Evolutionary conservation across 2,888 invertebrate species (phyloP), one percentile per base, ranked within the genome.

Genomic region (Ganaspis brasiliensis): DNA sequence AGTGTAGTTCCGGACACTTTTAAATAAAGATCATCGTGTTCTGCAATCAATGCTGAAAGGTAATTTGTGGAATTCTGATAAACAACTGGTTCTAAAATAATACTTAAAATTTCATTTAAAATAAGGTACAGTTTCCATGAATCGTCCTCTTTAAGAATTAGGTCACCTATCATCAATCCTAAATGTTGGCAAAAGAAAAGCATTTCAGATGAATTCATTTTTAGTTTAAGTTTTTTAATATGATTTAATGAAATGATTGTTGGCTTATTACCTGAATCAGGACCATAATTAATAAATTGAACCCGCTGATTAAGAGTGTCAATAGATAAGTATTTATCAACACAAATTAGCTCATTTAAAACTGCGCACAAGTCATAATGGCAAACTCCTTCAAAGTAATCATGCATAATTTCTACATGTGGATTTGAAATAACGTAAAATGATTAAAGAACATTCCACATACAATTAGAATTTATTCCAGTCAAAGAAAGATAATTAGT

Each of bases 331-430:
- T 52, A 75, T 40, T 37, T 21, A 57, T 57, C 24, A 14, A 57
- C 2, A 6, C 26, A 26, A 26, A 57, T 21, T 14, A 57, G 12
- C 19, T 57, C 21, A 57, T 57, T 14, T 57, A 57, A n/a, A 57
- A 57, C 14, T 10, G 57, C 12, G 57, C 49, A n/a, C n/a, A 49
- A 2, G 5, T 49, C 49, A 5, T n/a, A 49, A n/a, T 49, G 49
- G 16, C 49, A 49, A 16, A 81, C 79, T 10, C 79, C 79, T 55
- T 81, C 74, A 6, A 78, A 37, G 1, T 77, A 5, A 57, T 81
- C 79, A 26, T 81, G 79, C 77, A 81, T 79, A n/a, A 81, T 49
- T 75, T 81, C 77, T 6, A 49, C 55, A 14, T 57, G 72, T n/a
- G 59, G 37, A 61, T 81, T 79, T 10, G 24, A 35, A 71, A 76